A percentile compares a stretch with the other conserved stretches of the same genome.
Evolutionary conservation across 2,888 invertebrate genomes (phyloP).

Genomic region (Parnassius orleans): DNA sequence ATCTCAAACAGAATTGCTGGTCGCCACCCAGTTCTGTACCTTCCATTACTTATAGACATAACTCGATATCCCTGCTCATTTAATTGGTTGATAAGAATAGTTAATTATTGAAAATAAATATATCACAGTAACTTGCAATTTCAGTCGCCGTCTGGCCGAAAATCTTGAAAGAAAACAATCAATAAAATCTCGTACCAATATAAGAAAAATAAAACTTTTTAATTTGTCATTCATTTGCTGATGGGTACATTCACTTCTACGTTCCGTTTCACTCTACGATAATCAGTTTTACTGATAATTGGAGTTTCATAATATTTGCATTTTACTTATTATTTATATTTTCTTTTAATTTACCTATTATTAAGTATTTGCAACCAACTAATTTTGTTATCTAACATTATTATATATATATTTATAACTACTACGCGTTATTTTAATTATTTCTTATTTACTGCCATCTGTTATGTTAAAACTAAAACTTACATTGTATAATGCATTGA

Average conservation of each 20-base stretch:
- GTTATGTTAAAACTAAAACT: too few relatives aligned
- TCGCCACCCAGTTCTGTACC: conserved; percentile 84
- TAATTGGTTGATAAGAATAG: conserved; percentile 80
- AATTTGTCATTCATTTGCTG: conserved; percentile 77
- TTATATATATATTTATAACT: too few relatives aligned
- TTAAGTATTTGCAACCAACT: too few relatives aligned
- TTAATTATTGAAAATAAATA: conserved; percentile 80
- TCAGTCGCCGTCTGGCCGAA: conserved; percentile 82
- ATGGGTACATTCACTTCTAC: conserved; percentile 79
- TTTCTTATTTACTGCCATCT: too few relatives aligned
- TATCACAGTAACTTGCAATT: conserved; percentile 81
- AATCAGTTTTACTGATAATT: conserved; percentile 41
- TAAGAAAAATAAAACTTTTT: conserved; percentile 82
- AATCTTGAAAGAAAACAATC: conserved; percentile 82
- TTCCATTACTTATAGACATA: conserved; percentile 82
- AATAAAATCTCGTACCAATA: conserved; percentile 82
- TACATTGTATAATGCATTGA: too few relatives aligned
- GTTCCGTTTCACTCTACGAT: conserved; percentile 57
- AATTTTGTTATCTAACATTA: too few relatives aligned
- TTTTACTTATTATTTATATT: too few relatives aligned
- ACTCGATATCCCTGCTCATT: conserved; percentile 81
- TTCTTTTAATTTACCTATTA: too few relatives aligned
- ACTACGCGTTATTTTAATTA: too few relatives aligned
- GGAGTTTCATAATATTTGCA: too few relatives aligned
- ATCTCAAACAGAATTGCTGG: conserved; percentile 94